phyloP scores from a whole-genome alignment of 2,113 vertebrate genomes.

The Camelus dromedarius region DNA sequence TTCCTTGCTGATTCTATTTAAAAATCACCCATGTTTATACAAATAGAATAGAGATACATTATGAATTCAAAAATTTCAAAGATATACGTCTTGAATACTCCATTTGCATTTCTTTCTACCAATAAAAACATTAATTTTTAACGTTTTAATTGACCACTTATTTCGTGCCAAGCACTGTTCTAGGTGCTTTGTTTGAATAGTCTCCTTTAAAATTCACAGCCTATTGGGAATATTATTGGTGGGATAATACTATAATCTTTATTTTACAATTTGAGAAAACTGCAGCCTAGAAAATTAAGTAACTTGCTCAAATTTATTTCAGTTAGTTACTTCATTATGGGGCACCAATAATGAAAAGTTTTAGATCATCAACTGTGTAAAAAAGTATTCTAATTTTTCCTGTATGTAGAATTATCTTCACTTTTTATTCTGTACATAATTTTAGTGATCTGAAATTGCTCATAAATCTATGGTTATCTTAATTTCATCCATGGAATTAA shows the following conservation, averaged over 20 bases:
- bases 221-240: background rate
- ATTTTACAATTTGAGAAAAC: background rate
- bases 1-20: background rate
- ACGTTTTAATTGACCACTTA: background rate
- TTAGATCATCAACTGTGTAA: background rate
- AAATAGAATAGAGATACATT: background rate
- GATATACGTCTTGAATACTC: background rate
- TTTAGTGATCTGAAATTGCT: background rate
- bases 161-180: background rate
- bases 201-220: background rate
- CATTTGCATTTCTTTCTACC: background rate
- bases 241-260: background rate
- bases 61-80: background rate
- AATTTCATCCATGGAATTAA: background rate
- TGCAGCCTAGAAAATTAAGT: background rate
- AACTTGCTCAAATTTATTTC: background rate
- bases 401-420: background rate
- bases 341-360: background rate
- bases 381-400: background rate
- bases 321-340: background rate
- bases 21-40: background rate
- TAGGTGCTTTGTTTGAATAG: background rate
- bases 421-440: background rate
- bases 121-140: background rate
- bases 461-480: background rate